Evolutionary conservation across 2,113 vertebrate species (phyloP).

Genomic region (Ageneiosus marmoratus): DNA sequence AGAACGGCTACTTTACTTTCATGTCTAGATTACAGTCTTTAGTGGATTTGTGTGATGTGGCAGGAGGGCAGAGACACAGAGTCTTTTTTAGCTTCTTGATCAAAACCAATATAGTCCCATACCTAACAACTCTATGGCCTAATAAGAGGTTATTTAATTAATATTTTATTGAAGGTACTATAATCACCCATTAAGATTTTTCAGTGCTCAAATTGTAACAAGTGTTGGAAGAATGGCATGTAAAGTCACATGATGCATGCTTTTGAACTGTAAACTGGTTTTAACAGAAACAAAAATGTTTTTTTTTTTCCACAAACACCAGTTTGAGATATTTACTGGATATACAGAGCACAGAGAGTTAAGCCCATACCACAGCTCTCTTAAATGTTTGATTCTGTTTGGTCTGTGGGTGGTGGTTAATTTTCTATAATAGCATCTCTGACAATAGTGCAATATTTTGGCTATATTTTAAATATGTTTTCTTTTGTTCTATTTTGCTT

Average conservation of each 20-base stretch:
- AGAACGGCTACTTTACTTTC: background rate
- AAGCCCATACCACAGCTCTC: background rate
- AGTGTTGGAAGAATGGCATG: background rate
- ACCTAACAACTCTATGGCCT: background rate
- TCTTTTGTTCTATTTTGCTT: background rate
- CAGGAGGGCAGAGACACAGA: slow-evolving; percentile 3
- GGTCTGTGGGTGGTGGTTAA: background rate
- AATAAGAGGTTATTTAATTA: slow-evolving; percentile 12
- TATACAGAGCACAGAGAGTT: background rate
- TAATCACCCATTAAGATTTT: background rate
- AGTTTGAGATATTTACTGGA: background rate
- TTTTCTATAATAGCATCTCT: background rate
- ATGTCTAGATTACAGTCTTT: slow-evolving; percentile 11
- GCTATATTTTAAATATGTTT: background rate
- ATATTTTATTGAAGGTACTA: background rate
- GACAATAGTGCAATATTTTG: background rate
- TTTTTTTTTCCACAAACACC: background rate
- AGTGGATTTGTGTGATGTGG: slow-evolving; percentile 21
- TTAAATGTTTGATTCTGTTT: background rate
- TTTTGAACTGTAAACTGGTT: background rate
- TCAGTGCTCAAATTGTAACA: background rate
- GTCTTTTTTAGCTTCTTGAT: slow-evolving; percentile 10
- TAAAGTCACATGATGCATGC: slow-evolving; percentile 3
- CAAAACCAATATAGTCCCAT: background rate
- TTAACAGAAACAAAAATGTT: background rate